These are phyloP conservation scores for Dipodomys merriami DNA, from an alignment of 2,113 vertebrate genomes.

Conservation along the genomic window DNA sequence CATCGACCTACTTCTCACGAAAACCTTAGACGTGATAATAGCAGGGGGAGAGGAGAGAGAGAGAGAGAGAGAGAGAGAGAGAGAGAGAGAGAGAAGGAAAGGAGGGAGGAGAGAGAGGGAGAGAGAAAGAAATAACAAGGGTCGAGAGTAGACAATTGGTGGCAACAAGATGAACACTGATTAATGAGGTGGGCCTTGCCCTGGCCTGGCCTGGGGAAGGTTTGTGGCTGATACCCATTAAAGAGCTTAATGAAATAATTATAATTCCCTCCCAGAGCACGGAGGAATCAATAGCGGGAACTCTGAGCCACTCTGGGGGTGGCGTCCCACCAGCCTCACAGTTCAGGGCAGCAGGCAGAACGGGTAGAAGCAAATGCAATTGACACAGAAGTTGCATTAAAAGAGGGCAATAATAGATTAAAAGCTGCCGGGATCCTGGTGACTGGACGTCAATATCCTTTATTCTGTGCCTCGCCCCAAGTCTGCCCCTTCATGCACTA, in stretches of 20 bases:
- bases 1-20: constrained; percentile 67
- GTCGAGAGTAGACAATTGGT: constrained; percentile 60
- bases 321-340: constrained; percentile 75
- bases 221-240: constrained; percentile 89
- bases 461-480: constrained; percentile 87
- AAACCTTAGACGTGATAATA: constrained; percentile 70
- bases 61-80: background rate
- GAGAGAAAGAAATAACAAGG: background rate
- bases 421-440: constrained; percentile 90
- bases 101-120: background rate
- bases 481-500: constrained; percentile 85
- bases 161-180: constrained; percentile 71
- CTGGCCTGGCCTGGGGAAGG: constrained; percentile 73
- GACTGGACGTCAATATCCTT: constrained; percentile 94
- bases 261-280: constrained; percentile 84
- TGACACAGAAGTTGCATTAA: constrained; percentile 92
- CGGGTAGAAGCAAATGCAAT: constrained; percentile 83
- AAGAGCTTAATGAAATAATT: constrained; percentile 89
- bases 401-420: constrained; percentile 94
- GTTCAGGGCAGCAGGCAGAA: constrained; percentile 84
- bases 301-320: constrained; percentile 77
- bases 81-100: constrained; percentile 24
- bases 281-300: constrained; percentile 83
- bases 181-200: constrained; percentile 51
- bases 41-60: constrained; percentile 30